These are phyloP conservation scores for Urocolius indicus DNA, from an alignment of 2,113 vertebrate genomes.

Conservation along the genomic window DNA sequence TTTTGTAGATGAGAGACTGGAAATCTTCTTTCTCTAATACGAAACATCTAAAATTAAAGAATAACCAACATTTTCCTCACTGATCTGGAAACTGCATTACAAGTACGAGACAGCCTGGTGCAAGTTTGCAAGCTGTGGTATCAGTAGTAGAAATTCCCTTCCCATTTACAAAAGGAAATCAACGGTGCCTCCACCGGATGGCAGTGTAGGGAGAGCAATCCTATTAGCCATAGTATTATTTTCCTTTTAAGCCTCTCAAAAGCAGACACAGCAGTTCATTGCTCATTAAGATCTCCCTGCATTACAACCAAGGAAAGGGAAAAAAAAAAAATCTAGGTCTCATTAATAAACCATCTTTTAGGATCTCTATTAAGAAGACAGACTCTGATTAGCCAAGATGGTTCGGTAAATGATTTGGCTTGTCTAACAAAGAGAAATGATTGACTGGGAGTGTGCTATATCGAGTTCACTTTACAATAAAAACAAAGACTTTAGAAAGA, in stretches of 20 bases:
- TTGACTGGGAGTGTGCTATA: not conserved
- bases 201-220: conserved; percentile 60
- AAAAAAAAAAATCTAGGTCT: conserved; percentile 28
- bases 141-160: conserved; percentile 27
- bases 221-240: conserved; percentile 2
- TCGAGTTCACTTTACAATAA: conserved; percentile 1
- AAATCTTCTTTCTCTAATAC: not conserved
- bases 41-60: conserved; percentile 10
- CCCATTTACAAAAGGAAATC: conserved; percentile 5
- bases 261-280: conserved; percentile 59
- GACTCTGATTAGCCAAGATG: not conserved
- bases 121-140: conserved; percentile 7
- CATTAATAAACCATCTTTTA: conserved; percentile 56
- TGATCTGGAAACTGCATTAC: not conserved
- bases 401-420: not conserved
- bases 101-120: not conserved
- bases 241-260: conserved; percentile 50
- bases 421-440: not conserved
- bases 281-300: conserved; percentile 46
- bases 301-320: not conserved
- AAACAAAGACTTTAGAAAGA: not conserved
- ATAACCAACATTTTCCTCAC: not conserved
- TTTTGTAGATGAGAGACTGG: not conserved
- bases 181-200: conserved; percentile 54
- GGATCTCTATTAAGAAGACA: not conserved